phyloP scores from a whole-genome alignment of 2,113 vertebrate genomes.

The Pachycephala philippinensis region DNA sequence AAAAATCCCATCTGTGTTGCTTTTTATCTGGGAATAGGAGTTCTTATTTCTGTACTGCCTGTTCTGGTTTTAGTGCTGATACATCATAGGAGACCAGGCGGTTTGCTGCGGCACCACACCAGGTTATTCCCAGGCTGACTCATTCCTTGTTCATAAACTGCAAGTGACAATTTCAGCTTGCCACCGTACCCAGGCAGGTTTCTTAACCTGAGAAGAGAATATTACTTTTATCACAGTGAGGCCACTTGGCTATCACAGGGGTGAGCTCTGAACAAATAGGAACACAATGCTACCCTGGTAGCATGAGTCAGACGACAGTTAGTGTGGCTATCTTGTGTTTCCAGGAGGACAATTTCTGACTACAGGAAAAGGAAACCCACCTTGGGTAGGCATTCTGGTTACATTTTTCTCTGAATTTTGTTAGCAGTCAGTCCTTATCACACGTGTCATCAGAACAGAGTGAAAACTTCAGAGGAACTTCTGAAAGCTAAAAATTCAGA shows the following conservation, averaged over 20 bases:
- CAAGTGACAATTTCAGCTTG: not conserved
- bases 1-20: not conserved
- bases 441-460: constrained; percentile 15
- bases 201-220: not conserved
- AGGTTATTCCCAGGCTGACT: not conserved
- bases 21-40: not conserved
- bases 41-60: not conserved
- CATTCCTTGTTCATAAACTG: not conserved
- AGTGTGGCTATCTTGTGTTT: not conserved
- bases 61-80: not conserved
- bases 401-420: constrained; percentile 78
- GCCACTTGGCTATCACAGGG: not conserved
- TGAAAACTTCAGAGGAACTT: not conserved
- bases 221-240: not conserved
- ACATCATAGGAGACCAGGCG: not conserved
- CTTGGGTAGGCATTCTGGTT: constrained; percentile 70
- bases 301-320: not conserved
- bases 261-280: not conserved
- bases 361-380: constrained; percentile 74
- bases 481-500: not conserved
- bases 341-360: constrained; percentile 70
- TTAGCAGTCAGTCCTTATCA: constrained; percentile 5
- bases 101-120: not conserved
- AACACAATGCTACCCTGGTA: not conserved
- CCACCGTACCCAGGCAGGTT: not conserved